Evolutionary conservation across 2,797 vertebrate species (phyloP).

Genomic region (Rhinatrema bivittatum): DNA sequence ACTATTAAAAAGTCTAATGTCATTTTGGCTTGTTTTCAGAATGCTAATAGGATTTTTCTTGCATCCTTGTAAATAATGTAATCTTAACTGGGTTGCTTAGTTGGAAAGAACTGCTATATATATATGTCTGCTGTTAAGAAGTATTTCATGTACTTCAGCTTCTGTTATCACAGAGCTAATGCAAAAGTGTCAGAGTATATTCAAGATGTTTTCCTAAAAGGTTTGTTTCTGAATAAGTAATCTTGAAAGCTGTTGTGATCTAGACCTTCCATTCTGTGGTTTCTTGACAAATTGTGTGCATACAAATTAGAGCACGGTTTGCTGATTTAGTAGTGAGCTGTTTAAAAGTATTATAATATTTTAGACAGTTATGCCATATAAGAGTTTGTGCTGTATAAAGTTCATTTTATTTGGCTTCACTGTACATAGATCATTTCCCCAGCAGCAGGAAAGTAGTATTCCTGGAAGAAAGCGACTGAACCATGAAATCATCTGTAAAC

Average conservation of each 20-base stretch:
- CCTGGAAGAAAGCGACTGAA: conserved; percentile 24
- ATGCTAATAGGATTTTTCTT: conserved; percentile 18
- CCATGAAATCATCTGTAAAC: conserved; percentile 15
- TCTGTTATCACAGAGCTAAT: conserved; percentile 21
- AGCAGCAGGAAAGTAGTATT: conserved; percentile 19
- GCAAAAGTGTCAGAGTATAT: conserved; percentile 17
- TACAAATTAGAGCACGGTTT: conserved; percentile 30
- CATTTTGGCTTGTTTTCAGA: conserved; percentile 20
- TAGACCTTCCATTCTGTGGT: background rate
- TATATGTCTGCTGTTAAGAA: conserved; percentile 24
- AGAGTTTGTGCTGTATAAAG: conserved; percentile 11
- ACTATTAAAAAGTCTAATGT: conserved; percentile 3
- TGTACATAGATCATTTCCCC: conserved; percentile 28
- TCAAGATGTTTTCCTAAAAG: conserved; percentile 15
- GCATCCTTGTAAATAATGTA: conserved; percentile 24
- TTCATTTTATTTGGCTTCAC: conserved; percentile 11
- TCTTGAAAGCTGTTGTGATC: conserved; percentile 25
- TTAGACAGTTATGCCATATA: conserved; percentile 10
- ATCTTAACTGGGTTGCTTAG: conserved; percentile 12
- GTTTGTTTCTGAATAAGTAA: conserved; percentile 18
- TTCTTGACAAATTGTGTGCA: conserved; percentile 12
- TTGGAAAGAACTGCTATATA: conserved; percentile 32
- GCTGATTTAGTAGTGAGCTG: conserved; percentile 26
- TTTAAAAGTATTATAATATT: conserved; percentile 14
- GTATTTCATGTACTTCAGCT: conserved; percentile 25